A percentile compares a stretch with the other conserved stretches of the same genome.
phyloP scores from a whole-genome alignment of 2,888 invertebrate species.

The Papilio elwesi region DNA sequence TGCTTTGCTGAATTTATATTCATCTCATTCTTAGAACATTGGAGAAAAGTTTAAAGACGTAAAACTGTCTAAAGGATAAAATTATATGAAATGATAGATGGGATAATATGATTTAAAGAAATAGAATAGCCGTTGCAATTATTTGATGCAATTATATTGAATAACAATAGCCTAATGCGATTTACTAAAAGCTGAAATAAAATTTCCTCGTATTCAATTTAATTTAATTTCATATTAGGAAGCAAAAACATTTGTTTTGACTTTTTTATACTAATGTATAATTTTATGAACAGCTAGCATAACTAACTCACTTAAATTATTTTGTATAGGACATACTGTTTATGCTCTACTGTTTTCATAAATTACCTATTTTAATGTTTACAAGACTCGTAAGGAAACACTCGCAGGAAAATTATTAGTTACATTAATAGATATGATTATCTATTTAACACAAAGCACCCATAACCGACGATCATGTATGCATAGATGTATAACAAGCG shows the following conservation, averaged over 20 bases:
- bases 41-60: not conserved
- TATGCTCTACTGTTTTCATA: constrained; percentile 17
- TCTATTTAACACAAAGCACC: no score
- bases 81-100: no score
- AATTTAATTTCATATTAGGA: not conserved
- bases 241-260: not conserved
- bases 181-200: not conserved
- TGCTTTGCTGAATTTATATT: not conserved
- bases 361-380: constrained; percentile 25
- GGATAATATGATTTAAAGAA: no score
- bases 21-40: not conserved
- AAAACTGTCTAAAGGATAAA: not conserved
- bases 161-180: no score
- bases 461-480: no score
- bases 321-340: not conserved
- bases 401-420: constrained; percentile 12
- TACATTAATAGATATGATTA: not conserved
- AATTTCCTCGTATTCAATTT: not conserved
- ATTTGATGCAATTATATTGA: no score
- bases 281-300: not conserved
- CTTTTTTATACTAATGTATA: not conserved
- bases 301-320: not conserved
- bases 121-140: no score
- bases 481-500: no score
- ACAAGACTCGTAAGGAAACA: constrained; percentile 33